Evolutionary conservation across 2,888 invertebrate species (phyloP).

Genomic region (Nephrotoma appendiculata): DNA sequence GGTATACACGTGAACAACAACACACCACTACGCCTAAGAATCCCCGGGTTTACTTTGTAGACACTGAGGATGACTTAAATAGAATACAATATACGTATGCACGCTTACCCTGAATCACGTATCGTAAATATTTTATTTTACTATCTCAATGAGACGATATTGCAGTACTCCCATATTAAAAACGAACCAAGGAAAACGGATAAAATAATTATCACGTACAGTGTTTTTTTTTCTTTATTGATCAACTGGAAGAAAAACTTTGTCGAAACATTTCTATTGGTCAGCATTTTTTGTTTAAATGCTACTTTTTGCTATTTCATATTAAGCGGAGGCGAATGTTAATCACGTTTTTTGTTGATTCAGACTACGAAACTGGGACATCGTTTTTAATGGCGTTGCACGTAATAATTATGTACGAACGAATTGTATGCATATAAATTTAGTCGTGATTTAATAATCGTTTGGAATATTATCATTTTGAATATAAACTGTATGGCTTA

Average conservation of each 20-base stretch:
- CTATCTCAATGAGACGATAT: neutral
- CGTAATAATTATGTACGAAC: neutral
- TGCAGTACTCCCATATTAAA: neutral
- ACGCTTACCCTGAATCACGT: neutral
- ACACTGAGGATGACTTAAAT: too few relatives aligned
- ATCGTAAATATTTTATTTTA: neutral
- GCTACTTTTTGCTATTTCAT: neutral
- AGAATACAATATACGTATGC: too few relatives aligned
- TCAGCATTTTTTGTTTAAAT: neutral
- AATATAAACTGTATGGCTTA: too few relatives aligned
- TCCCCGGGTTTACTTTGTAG: neutral
- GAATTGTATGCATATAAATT: neutral
- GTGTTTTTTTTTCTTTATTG: neutral
- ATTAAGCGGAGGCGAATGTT: neutral
- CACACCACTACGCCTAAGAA: neutral
- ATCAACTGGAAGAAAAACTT: neutral
- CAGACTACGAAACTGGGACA: neutral
- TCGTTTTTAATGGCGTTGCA: neutral
- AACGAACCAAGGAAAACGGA: neutral
- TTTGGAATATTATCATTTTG: neutral
- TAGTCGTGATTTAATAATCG: neutral
- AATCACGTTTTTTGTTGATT: neutral
- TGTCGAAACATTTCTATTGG: neutral
- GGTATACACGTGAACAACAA: neutral
- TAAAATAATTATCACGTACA: neutral